Evolutionary conservation across 2,113 vertebrate genomes (phyloP).

Genomic region (Rhinoptilus africanus): DNA sequence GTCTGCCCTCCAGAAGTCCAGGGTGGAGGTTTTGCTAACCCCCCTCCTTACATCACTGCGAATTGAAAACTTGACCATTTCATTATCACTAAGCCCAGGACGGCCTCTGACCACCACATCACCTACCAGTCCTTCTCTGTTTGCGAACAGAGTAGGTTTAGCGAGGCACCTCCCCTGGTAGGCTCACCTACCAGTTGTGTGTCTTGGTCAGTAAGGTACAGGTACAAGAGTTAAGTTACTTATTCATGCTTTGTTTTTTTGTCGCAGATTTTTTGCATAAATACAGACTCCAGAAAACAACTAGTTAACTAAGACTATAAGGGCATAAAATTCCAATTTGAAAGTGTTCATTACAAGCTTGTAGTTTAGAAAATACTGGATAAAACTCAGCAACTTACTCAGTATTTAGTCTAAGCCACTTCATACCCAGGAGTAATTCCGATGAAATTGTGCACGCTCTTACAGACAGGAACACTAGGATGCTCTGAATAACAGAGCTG

Average conservation of each 20-base stretch:
- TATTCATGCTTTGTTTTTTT: neutral
- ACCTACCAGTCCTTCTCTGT: too few species aligned
- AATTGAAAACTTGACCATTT: too few species aligned
- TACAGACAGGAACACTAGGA: neutral
- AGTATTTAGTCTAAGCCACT: neutral
- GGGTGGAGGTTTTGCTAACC: too few species aligned
- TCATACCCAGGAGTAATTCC: neutral
- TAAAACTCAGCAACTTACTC: neutral
- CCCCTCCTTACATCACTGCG: too few species aligned
- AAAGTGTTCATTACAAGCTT: neutral
- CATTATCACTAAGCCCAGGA: too few species aligned
- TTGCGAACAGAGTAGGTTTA: too few species aligned
- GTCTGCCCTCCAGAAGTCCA: too few species aligned
- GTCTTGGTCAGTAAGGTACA: neutral
- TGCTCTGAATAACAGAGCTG: neutral
- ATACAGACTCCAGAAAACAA: neutral
- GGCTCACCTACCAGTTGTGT: too few species aligned
- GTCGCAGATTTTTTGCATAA: neutral
- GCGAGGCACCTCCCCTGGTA: too few species aligned
- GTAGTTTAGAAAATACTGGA: neutral
- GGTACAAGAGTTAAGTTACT: neutral
- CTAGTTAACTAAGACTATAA: neutral
- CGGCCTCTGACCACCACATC: too few species aligned
- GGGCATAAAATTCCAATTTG: neutral
- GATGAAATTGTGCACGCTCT: neutral